Conservation (phyloP, 2,113 vertebrate species). For the Microcebus ravelobensis region DNA sequence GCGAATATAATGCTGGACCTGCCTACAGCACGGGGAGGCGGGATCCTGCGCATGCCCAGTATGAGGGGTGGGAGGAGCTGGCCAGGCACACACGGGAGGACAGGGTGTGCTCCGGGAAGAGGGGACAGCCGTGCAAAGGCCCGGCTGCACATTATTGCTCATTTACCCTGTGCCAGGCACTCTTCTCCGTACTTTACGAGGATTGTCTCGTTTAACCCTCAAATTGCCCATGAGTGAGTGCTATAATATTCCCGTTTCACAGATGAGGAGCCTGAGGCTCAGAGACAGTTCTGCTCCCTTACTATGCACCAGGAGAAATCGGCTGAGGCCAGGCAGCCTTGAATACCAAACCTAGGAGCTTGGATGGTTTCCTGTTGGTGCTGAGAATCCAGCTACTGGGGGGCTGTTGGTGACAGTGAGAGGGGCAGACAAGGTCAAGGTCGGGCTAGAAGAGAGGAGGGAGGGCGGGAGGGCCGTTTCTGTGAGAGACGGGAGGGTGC, state of each 20-base stretch:
- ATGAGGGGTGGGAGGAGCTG: neutral
- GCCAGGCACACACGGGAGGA: neutral
- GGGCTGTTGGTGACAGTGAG: neutral
- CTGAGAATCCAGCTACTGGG: neutral
- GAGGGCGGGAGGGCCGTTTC: neutral
- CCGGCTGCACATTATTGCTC: neutral
- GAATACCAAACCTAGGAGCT: neutral
- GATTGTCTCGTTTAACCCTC: neutral
- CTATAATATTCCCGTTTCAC: neutral
- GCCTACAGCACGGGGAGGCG: accelerated
- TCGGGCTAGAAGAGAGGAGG: accelerated
- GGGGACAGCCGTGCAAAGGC: neutral
- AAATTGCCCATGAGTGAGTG: neutral
- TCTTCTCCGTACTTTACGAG: neutral
- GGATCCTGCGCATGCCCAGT: no score
- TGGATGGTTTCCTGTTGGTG: neutral
- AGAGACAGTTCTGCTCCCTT: neutral
- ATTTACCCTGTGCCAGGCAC: accelerated
- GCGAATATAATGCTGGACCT: accelerated
- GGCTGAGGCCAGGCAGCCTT: neutral
- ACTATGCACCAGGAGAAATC: neutral
- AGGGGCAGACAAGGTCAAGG: neutral
- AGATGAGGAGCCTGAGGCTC: neutral
- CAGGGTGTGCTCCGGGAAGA: neutral
- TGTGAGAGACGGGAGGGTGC: neutral